Conservation (phyloP, 2,113 vertebrate species). For the Pipra filicauda region DNA sequence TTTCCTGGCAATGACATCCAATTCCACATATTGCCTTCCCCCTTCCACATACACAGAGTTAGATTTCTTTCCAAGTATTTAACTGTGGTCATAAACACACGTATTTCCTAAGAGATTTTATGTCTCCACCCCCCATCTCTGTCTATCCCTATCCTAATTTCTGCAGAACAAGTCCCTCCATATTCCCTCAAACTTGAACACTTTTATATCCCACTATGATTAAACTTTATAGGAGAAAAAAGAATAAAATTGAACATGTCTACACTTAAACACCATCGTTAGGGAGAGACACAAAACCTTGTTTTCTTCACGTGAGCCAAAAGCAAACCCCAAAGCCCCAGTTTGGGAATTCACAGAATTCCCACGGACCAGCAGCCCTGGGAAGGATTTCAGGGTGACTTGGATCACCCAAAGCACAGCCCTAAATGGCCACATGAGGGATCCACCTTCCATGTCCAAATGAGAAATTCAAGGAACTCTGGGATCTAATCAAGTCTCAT, state of each 20-base stretch:
- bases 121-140: background rate
- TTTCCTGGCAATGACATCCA: background rate
- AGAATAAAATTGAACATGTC: background rate
- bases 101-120: background rate
- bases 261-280: background rate
- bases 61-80: background rate
- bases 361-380: accelerated
- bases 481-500: background rate
- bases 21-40: background rate
- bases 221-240: background rate
- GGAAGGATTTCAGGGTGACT: background rate
- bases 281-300: background rate
- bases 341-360: background rate
- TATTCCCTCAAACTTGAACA: background rate
- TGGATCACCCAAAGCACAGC: background rate
- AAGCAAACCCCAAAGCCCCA: background rate
- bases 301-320: accelerated
- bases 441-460: no score
- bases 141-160: background rate
- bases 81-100: accelerated
- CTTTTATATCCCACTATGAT: background rate
- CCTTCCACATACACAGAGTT: background rate
- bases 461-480: background rate
- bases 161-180: background rate
- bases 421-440: background rate